These are phyloP conservation scores for Rhadinocentrus ornatus DNA, from an alignment of 2,797 vertebrate genomes.

Conservation along the genomic window DNA sequence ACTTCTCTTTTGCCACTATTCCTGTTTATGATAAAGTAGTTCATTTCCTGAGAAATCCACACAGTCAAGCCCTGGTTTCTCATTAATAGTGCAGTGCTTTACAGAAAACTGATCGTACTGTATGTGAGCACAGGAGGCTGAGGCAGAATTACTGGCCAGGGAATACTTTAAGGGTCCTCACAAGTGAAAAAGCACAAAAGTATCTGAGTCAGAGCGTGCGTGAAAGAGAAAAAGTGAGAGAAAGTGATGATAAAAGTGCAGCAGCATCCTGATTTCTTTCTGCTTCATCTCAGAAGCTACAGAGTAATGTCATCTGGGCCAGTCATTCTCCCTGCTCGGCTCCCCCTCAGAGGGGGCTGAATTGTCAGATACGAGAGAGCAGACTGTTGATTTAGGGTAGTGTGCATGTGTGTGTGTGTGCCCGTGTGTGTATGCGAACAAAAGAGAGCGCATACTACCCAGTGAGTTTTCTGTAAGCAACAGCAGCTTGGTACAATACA, in stretches of 20 bases:
- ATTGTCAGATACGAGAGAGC: conserved; percentile 59
- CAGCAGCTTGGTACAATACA: conserved; percentile 28
- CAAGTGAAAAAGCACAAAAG: conserved; percentile 24
- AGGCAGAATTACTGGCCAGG: conserved; percentile 15
- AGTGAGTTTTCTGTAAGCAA: conserved; percentile 56
- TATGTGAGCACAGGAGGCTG: conserved; percentile 5
- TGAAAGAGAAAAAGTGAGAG: conserved; percentile 24
- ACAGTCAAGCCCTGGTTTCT: conserved; percentile 15
- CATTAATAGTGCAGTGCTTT: conserved; percentile 23
- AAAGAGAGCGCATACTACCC: background rate
- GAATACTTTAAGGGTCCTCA: conserved; percentile 30
- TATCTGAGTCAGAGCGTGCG: background rate
- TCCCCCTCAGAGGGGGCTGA: conserved; percentile 45
- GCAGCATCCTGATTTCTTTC: conserved; percentile 53
- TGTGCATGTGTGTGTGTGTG: conserved; percentile 26
- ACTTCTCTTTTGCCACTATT: conserved; percentile 7
- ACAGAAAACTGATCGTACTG: background rate
- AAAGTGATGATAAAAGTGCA: conserved; percentile 57
- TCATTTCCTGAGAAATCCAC: conserved; percentile 27
- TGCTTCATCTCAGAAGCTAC: conserved; percentile 47
- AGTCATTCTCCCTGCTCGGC: conserved; percentile 52
- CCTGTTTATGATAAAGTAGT: background rate
- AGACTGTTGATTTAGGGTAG: conserved; percentile 61
- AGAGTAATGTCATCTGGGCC: conserved; percentile 66
- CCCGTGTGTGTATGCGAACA: background rate